Conservation (phyloP, 1,140 invertebrate species). For the Temnothorax curvispinosus region DNA sequence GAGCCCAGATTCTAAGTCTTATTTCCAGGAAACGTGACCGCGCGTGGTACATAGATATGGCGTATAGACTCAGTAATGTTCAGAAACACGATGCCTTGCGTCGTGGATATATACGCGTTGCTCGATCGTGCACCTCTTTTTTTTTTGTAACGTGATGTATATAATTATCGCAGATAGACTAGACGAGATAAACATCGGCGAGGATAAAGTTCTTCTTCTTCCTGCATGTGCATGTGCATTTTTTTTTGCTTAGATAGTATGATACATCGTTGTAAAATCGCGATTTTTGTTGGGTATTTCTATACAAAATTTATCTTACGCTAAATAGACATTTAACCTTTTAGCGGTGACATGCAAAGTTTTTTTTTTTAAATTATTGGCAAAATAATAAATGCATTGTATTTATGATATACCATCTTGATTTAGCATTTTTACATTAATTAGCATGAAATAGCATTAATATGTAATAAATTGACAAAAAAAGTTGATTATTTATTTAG, state of each 20-base stretch:
- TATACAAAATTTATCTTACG: background rate
- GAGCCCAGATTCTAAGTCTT: background rate
- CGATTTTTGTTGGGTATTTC: background rate
- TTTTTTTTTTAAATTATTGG: background rate
- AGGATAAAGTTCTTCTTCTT: slow-evolving; percentile 5
- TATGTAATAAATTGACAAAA: background rate
- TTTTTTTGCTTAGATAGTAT: background rate
- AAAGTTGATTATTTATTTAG: background rate
- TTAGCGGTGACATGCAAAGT: background rate
- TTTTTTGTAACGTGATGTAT: background rate
- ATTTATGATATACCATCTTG: background rate
- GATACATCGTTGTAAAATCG: slow-evolving; percentile 3
- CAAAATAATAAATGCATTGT: background rate
- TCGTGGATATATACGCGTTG: background rate
- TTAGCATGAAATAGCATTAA: background rate
- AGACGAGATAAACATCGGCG: background rate
- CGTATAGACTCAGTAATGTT: slow-evolving; percentile 10
- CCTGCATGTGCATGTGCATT: background rate
- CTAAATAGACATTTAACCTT: slow-evolving; percentile 1
- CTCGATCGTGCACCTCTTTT: background rate
- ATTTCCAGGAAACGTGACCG: slow-evolving; percentile 9
- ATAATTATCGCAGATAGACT: slow-evolving; percentile 10
- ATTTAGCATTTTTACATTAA: background rate
- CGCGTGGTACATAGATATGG: background rate
- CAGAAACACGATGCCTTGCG: background rate